Conservation (phyloP, 2,113 vertebrate species). For the Protomyctophum bolini region DNA sequence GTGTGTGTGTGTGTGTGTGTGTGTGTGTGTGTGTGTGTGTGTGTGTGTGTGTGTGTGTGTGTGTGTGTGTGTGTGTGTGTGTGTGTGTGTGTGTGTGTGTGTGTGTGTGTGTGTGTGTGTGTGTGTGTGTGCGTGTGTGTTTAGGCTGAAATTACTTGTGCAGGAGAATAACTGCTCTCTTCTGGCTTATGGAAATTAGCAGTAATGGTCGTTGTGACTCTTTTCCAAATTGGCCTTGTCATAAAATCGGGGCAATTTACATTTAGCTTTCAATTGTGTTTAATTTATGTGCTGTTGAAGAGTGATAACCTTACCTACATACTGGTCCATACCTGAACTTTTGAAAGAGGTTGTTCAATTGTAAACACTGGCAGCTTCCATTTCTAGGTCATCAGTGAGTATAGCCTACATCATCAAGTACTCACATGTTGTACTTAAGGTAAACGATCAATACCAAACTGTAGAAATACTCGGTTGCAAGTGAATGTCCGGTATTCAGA, state of each 20-base stretch:
- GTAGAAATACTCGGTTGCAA: too few species aligned
- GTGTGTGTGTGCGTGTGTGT: constrained; percentile 1
- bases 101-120: too few species aligned
- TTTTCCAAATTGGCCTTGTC: constrained; percentile 15
- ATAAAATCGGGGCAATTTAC: constrained; percentile 12
- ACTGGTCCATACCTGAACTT: constrained; percentile 15
- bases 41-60: too few species aligned
- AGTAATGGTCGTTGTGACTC: constrained; percentile 6
- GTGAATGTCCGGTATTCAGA: too few species aligned
- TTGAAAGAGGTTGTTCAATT: background rate
- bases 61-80: too few species aligned
- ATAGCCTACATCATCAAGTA: too few species aligned
- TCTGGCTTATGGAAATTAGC: constrained; percentile 29
- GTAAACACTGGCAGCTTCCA: too few species aligned
- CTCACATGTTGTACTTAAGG: too few species aligned
- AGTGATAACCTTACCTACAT: constrained; percentile 22
- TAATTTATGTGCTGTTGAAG: constrained; percentile 17
- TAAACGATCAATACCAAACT: too few species aligned
- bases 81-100: too few species aligned
- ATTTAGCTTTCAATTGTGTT: background rate
- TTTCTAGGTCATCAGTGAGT: background rate
- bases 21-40: too few species aligned
- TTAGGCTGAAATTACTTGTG: background rate
- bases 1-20: too few species aligned
- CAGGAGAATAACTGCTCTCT: constrained; percentile 29